These are phyloP conservation scores for Porites evermanni DNA, from an alignment of 92 coral and sea anemone species.

Conservation along the genomic window DNA sequence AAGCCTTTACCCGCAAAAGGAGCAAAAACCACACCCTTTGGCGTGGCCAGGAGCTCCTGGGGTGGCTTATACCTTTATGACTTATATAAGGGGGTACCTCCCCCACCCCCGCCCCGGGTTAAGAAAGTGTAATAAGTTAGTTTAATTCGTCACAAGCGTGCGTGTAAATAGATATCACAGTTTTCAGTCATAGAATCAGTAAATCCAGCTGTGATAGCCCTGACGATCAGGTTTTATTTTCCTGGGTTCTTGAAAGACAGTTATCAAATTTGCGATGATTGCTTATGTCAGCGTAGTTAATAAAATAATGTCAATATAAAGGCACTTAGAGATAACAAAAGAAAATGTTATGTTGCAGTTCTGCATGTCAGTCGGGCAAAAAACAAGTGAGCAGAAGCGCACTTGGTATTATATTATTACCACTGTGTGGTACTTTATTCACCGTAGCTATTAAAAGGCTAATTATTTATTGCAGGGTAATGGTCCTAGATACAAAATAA, in stretches of 20 bases:
- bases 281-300: neutral
- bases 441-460: conserved; percentile 4
- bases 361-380: no score
- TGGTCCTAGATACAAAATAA: conserved; percentile 2
- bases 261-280: neutral
- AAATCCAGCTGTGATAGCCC: neutral
- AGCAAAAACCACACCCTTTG: no score
- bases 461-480: conserved; percentile 39
- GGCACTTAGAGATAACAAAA: neutral
- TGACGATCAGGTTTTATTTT: neutral
- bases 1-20: no score
- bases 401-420: neutral
- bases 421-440: conserved; percentile 22
- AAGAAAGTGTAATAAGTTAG: no score
- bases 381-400: neutral
- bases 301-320: neutral
- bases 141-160: neutral
- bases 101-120: neutral
- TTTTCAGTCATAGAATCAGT: neutral
- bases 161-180: neutral
- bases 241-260: neutral
- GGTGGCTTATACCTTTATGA: no score
- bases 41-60: no score
- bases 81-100: neutral
- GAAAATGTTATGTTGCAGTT: neutral